Evolutionary conservation across 2,888 invertebrate species (phyloP).

Genomic region (Pandemis cinnamomeana): DNA sequence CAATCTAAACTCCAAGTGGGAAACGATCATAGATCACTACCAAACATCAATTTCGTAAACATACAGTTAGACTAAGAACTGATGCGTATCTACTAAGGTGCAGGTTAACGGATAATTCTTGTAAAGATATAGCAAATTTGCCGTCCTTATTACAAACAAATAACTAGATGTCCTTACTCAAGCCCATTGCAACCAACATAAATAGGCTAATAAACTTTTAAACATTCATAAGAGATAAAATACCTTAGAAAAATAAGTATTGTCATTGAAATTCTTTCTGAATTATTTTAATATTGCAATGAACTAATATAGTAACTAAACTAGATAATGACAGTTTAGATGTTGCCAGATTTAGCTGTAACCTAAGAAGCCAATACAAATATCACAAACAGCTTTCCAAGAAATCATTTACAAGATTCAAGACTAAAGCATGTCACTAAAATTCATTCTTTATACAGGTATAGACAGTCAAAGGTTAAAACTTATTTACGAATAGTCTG

Average conservation of each 20-base stretch:
- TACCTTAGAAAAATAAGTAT: conserved; percentile 63
- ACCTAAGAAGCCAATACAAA: conserved; percentile 64
- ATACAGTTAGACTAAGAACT: conserved; percentile 49
- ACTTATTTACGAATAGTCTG: conserved; percentile 80
- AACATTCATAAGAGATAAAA: conserved; percentile 63
- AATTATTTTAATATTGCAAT: conserved; percentile 60
- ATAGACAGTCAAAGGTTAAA: conserved; percentile 77
- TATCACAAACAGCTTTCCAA: conserved; percentile 77
- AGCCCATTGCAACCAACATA: conserved; percentile 62
- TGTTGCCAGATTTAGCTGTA: conserved; percentile 53
- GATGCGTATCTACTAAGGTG: conserved; percentile 58
- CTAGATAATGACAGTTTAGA: conserved; percentile 41
- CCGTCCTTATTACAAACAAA: conserved; percentile 73
- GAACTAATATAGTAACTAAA: conserved; percentile 57
- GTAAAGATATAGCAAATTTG: conserved; percentile 77
- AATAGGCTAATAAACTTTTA: conserved; percentile 53
- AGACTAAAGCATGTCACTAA: conserved; percentile 66
- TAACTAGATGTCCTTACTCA: conserved; percentile 66
- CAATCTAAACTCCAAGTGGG: conserved; percentile 24
- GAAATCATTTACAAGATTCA: conserved; percentile 62
- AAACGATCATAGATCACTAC: conserved; percentile 39
- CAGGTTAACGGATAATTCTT: conserved; percentile 59
- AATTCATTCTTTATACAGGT: conserved; percentile 78
- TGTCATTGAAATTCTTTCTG: conserved; percentile 59
- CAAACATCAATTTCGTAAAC: conserved; percentile 44